phyloP scores from a whole-genome alignment of 2,797 vertebrate species.

The Fratercula arctica region DNA sequence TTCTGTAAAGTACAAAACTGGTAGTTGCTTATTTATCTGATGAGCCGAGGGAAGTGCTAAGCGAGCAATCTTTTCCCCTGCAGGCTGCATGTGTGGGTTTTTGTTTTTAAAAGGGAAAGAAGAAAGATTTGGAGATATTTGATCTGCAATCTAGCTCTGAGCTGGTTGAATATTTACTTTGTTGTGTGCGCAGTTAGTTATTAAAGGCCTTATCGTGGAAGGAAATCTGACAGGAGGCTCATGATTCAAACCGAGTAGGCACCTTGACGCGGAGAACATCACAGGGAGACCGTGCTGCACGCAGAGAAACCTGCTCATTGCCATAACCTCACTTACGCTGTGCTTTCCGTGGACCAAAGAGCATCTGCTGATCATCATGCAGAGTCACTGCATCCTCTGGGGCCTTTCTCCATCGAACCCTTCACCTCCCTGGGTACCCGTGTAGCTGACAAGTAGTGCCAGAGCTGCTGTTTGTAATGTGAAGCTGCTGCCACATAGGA shows the following conservation, averaged over 20 bases:
- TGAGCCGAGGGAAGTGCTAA: constrained; percentile 8
- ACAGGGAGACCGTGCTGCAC: rapidly evolving
- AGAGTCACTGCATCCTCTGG: rapidly evolving
- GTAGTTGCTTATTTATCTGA: constrained; percentile 26
- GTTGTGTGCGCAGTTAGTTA: neutral
- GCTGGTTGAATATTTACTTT: constrained; percentile 40
- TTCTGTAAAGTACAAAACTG: neutral
- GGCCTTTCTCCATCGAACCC: rapidly evolving
- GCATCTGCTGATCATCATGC: neutral
- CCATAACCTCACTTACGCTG: rapidly evolving
- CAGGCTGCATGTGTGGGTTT: constrained; percentile 6
- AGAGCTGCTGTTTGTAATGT: neutral
- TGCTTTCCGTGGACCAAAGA: neutral
- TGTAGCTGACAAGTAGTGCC: rapidly evolving
- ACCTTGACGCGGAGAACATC: neutral
- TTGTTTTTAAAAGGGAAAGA: constrained; percentile 20
- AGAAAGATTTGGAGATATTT: constrained; percentile 16
- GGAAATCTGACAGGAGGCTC: neutral
- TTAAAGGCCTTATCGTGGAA: neutral
- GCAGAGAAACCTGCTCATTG: neutral
- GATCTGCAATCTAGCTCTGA: constrained; percentile 4
- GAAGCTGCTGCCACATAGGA: neutral
- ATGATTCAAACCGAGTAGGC: neutral
- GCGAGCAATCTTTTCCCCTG: neutral
- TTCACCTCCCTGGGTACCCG: rapidly evolving